Conservation (phyloP, 1,140 invertebrate genomes). For the Papilio machaon region DNA sequence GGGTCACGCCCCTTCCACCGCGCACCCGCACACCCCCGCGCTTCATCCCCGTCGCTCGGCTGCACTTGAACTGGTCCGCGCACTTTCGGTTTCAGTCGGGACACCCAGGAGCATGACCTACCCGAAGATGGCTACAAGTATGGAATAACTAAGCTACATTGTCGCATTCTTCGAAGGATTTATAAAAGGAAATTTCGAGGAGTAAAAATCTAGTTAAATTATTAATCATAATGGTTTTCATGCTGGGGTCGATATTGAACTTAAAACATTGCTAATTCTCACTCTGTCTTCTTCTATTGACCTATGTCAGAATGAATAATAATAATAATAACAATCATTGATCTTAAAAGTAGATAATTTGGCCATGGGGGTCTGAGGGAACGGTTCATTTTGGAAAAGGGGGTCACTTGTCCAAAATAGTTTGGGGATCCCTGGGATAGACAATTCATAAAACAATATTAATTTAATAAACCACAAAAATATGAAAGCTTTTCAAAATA, state of each 20-base stretch:
- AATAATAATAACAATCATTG: too few relatives aligned
- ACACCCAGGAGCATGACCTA: conserved; percentile 62
- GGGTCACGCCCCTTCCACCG: conserved; percentile 50
- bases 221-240: too few relatives aligned
- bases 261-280: too few relatives aligned
- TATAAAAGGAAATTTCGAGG: not conserved
- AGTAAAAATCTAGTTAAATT: not conserved
- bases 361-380: too few relatives aligned
- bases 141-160: not conserved
- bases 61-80: conserved; percentile 70
- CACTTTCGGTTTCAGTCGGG: conserved; percentile 65
- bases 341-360: too few relatives aligned
- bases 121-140: conserved; percentile 52
- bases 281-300: too few relatives aligned
- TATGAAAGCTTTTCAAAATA: not conserved
- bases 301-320: too few relatives aligned
- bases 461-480: not conserved
- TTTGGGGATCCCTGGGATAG: too few relatives aligned
- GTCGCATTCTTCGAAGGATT: not conserved
- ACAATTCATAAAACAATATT: too few relatives aligned
- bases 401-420: too few relatives aligned
- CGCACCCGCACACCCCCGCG: conserved; percentile 28
- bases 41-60: conserved; percentile 15
- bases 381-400: too few relatives aligned
- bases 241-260: too few relatives aligned